A percentile compares a stretch with the other conserved stretches of the same genome.
Evolutionary conservation across 2,888 invertebrate genomes (phyloP).

Genomic region (Eupithecia subumbrata): DNA sequence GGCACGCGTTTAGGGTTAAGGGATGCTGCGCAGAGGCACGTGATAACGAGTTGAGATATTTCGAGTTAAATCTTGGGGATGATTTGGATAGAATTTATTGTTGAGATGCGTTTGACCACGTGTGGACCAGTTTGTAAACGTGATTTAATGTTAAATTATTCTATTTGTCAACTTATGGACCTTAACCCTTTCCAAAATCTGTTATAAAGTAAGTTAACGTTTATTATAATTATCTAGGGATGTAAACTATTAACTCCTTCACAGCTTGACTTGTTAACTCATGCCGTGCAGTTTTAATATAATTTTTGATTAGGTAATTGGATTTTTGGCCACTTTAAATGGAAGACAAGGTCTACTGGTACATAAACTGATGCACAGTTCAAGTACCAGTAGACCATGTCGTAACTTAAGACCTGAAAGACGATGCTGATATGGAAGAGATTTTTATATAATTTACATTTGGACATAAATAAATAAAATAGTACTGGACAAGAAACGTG

Average conservation of each 20-base stretch:
- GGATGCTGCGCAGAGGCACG: constrained; percentile 75
- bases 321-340: no score
- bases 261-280: not conserved
- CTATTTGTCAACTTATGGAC: not conserved
- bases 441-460: no score
- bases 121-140: constrained; percentile 5
- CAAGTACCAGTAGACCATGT: no score
- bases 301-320: no score
- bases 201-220: not conserved
- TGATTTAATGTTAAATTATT: not conserved
- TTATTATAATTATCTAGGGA: not conserved
- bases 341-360: no score
- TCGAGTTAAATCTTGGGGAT: constrained; percentile 39
- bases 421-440: no score
- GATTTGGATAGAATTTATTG: constrained; percentile 12
- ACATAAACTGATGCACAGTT: no score
- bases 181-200: not conserved
- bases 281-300: not conserved
- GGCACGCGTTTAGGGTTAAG: constrained; percentile 79
- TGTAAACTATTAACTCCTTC: not conserved
- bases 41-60: constrained; percentile 51
- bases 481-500: no score
- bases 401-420: no score
- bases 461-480: no score
- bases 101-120: constrained; percentile 3